These are phyloP conservation scores for Falco novaeseelandiae DNA, from an alignment of 2,797 vertebrate genomes.

Conservation along the genomic window DNA sequence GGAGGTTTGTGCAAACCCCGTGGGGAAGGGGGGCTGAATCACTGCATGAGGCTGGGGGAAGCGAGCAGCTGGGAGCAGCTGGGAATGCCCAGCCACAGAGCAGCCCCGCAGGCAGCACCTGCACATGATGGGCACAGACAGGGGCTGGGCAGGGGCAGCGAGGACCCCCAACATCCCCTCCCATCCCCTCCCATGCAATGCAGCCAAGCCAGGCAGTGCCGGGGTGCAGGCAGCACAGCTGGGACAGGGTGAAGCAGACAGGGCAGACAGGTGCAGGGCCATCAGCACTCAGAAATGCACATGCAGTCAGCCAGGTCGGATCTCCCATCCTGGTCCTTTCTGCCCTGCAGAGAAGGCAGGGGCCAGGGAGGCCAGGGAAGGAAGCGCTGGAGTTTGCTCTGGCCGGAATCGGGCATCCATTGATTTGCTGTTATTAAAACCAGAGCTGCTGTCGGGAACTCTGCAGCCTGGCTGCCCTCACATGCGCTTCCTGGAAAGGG, in stretches of 20 bases:
- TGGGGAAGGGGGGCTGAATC: conserved; percentile 50
- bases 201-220: fast-evolving
- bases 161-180: neutral
- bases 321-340: neutral
- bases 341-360: neutral
- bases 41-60: neutral
- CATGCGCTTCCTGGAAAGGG: conserved; percentile 72
- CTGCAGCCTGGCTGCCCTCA: conserved; percentile 53
- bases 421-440: conserved; percentile 73
- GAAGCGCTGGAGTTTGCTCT: conserved; percentile 28
- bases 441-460: conserved; percentile 77
- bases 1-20: conserved; percentile 65
- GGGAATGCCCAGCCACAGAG: neutral
- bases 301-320: neutral
- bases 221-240: fast-evolving
- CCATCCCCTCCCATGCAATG: fast-evolving
- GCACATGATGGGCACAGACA: neutral
- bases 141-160: neutral
- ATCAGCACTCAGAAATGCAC: fast-evolving
- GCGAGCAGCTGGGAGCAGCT: neutral
- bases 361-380: neutral
- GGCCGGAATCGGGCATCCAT: conserved; percentile 49
- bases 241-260: neutral
- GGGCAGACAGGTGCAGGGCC: neutral
- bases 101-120: neutral